Evolutionary conservation across 2,797 vertebrate species (phyloP), one percentile per base, ranked within the genome.

Genomic region (Emydoidea blandingii): DNA sequence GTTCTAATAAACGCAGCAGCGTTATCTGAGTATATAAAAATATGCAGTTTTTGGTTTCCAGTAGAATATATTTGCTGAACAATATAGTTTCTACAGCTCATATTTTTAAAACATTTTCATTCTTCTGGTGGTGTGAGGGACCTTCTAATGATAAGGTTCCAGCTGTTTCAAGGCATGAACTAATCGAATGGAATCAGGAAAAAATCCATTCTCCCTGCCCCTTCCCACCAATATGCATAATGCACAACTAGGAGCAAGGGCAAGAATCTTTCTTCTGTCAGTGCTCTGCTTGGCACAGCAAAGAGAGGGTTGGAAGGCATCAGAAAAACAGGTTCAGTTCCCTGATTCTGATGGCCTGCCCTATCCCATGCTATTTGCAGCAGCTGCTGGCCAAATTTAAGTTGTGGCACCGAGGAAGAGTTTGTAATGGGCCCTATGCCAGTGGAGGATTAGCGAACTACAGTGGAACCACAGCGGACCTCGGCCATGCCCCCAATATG

Each of bases 21-120:
- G 12, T 93, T 90, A 82, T 81, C 47, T 8, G 83, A 52, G 8
- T 88, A 93, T 15, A 91, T 29, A 92, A 95, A 94, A 94, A 85
- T 54, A 37, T 0, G 0, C 47, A 74, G 31, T 31, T 92, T 54
- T 90, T 84, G 65, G 3, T 88, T 97, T 93, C 90, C 62, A 84
- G 41, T 54, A 83, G 19, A 50, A 88, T 78, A 25, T 83, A 52
- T 31, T 41, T 74, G 18, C 81, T 91, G 89, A 92, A n/a, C 16
- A 54, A 53, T 91, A 87, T 54, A 92, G 78, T 88, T 86, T 93
- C 0, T 76, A 29, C 25, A 15, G 25, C 74, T 76, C 27, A 76
- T 4, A 1, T 12, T 7, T 6, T 0, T 23, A 5, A 8, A 81
- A 74, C 47, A 1, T 1, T 82, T 92, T 10, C 2, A 91, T 91